Evolutionary conservation across 2,888 invertebrate genomes (phyloP).

Genomic region (Artemia sinica): DNA sequence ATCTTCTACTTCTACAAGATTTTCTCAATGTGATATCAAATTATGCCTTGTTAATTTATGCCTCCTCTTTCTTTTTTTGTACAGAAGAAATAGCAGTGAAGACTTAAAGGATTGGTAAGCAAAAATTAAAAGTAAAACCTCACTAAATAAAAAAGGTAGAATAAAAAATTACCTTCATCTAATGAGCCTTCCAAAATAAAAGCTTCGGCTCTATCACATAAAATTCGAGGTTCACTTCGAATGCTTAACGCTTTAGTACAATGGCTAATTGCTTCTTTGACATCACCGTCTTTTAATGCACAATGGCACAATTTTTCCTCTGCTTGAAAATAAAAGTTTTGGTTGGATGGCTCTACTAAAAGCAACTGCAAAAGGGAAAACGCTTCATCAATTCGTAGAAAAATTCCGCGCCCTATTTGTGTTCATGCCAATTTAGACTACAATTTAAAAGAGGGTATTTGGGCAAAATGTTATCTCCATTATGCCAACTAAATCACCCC

Average conservation of each 20-base stretch:
- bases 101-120: not conserved
- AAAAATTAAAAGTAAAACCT: conserved; percentile 1
- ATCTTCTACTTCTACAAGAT: too few relatives aligned
- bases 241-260: conserved; percentile 65
- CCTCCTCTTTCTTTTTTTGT: too few relatives aligned
- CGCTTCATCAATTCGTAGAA: not conserved
- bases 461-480: too few relatives aligned
- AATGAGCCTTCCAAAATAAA: conserved; percentile 72
- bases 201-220: conserved; percentile 84
- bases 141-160: not conserved
- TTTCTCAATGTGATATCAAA: too few relatives aligned
- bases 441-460: too few relatives aligned
- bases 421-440: too few relatives aligned
- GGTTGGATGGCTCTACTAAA: conserved; percentile 49
- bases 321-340: conserved; percentile 53
- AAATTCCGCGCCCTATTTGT: too few relatives aligned
- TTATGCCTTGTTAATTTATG: too few relatives aligned
- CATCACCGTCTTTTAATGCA: conserved; percentile 48
- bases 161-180: conserved; percentile 50
- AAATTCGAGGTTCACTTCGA: conserved; percentile 51
- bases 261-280: conserved; percentile 49
- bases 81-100: too few relatives aligned
- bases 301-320: conserved; percentile 65
- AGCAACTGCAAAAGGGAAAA: conserved; percentile 31
- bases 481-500: too few relatives aligned